A percentile compares a stretch with the other conserved stretches of the same genome.
phyloP scores from a whole-genome alignment of 2,888 invertebrate genomes.

The Nasonia oneida region DNA sequence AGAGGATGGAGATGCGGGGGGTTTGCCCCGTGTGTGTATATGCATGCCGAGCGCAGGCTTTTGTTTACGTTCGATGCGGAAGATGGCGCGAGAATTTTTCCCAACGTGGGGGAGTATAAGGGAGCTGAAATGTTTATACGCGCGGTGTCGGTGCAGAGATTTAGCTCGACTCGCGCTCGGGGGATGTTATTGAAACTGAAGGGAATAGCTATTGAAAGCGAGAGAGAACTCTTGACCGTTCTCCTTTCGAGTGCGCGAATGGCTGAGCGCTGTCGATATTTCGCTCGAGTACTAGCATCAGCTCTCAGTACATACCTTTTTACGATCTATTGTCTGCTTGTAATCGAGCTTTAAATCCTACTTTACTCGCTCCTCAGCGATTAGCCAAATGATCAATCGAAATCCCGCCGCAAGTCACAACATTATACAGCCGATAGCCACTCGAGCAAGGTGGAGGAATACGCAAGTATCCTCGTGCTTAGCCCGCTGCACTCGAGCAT shows the following conservation, averaged over 20 bases:
- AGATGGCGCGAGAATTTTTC: background rate
- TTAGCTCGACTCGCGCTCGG: background rate
- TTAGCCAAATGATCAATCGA: too few relatives aligned
- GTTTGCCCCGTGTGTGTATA: background rate
- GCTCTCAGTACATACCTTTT: too few relatives aligned
- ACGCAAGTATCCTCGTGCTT: background rate
- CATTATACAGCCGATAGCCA: background rate
- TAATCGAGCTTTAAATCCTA: too few relatives aligned
- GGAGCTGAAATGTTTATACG: background rate
- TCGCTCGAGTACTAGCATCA: too few relatives aligned
- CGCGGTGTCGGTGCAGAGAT: background rate
- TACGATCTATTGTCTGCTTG: too few relatives aligned
- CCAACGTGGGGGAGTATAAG: too few relatives aligned
- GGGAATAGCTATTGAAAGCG: constrained; percentile 24
- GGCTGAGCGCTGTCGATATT: too few relatives aligned
- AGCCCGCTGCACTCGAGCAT: background rate
- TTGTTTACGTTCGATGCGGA: constrained; percentile 50
- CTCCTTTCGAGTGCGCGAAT: background rate
- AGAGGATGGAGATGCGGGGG: background rate
- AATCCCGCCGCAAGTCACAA: too few relatives aligned
- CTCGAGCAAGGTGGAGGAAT: background rate
- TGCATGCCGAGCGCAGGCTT: constrained; percentile 10
- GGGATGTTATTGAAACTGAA: constrained; percentile 21
- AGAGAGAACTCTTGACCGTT: constrained; percentile 27
- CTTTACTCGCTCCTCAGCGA: too few relatives aligned